These are phyloP conservation scores for Stenichneumon culpator DNA, from an alignment of 2,888 invertebrate species.

Conservation along the genomic window DNA sequence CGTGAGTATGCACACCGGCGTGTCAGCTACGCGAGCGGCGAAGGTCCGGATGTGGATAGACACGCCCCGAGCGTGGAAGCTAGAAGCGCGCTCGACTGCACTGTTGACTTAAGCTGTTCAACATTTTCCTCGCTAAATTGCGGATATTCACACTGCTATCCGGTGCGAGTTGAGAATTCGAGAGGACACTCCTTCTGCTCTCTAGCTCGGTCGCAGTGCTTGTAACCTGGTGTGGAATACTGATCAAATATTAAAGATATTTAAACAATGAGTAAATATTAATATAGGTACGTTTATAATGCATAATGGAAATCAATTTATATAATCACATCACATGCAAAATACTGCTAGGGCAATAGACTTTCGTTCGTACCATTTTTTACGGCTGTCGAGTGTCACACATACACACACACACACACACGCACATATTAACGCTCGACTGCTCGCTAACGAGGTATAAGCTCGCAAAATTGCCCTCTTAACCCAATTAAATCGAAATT, in stretches of 20 bases:
- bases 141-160: slow-evolving; percentile 39
- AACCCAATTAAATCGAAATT: slow-evolving; percentile 70
- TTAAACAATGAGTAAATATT: neutral
- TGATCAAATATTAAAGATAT: neutral
- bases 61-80: slow-evolving; percentile 5
- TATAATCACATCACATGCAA: neutral
- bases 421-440: slow-evolving; percentile 29
- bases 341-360: neutral
- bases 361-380: neutral
- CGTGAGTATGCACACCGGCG: neutral
- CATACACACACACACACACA: neutral
- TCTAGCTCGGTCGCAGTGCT: neutral
- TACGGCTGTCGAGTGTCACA: neutral
- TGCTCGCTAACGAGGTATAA: slow-evolving; percentile 67
- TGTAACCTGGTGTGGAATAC: neutral
- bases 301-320: neutral
- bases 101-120: slow-evolving; percentile 17
- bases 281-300: neutral
- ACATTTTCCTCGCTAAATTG: slow-evolving; percentile 55
- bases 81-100: neutral
- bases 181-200: neutral
- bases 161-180: neutral
- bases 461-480: slow-evolving; percentile 65
- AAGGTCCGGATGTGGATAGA: slow-evolving; percentile 7
- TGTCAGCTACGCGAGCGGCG: neutral